Evolutionary conservation across 2,113 vertebrate species (phyloP), one percentile per base, ranked within the genome.

Genomic region (Rhea pennata): DNA sequence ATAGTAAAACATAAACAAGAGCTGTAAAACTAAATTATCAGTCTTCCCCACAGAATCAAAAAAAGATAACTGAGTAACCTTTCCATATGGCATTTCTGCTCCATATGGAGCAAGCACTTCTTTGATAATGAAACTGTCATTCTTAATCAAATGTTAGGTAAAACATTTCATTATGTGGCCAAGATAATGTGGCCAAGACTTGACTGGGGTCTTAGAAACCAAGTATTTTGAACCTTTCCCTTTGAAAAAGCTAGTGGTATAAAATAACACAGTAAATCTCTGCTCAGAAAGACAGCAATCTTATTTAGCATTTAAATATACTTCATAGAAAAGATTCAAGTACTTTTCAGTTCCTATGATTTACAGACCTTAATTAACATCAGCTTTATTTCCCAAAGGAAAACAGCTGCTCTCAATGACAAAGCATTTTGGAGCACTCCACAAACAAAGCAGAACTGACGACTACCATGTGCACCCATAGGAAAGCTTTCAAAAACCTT

Each of bases 291-390:
- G 50, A 73, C 53, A 91, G 74, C 23, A 89, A 66, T 54, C 77
- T 62, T 82, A 36, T 66, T 75, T 39, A 89, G 86, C 7, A 2
- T 50, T 67, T 74, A 77, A 93, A 74, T 1, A 3, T 16, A 64
- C 46, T 74, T 90, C 64, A 83, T 67, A 77, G 77, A 40, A 93
- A 80, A 9, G 0, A 92, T 56, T 82, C 36, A 26, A 86, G 26
- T 71, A 73, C 5, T 50, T 87, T 77, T 77, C 24, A 10, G 8
- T 33, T 80, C 31, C 56, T 80, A n/a, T 54, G 87, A 93, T 80
- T 83, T 91, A 92, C 87, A 95, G 71, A 77, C 54, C 74, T 89
- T 92, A 76, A 92, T 94, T 93, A 96, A 80, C 74, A 64, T 80
- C 67, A 67, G 36, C 65, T 91, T 80, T 73, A 76, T 85, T 87